These are phyloP conservation scores for Anastrepha obliqua DNA, from an alignment of 1,140 invertebrate species.

Conservation along the genomic window DNA sequence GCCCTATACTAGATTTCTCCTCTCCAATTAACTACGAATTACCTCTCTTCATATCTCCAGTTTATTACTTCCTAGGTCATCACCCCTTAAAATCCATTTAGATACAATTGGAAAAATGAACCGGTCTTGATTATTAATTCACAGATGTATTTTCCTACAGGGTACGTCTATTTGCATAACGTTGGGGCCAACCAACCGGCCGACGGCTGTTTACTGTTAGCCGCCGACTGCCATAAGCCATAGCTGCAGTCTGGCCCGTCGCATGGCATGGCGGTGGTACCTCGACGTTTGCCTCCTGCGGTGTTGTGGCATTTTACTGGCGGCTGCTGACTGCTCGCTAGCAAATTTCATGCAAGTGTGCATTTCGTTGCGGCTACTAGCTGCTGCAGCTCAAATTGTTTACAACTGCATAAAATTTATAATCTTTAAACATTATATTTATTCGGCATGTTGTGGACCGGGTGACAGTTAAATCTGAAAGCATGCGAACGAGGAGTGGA, in stretches of 20 bases:
- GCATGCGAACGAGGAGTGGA: background rate
- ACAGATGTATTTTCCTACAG: too few relatives aligned
- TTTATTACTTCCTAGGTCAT: too few relatives aligned
- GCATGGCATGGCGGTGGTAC: constrained; percentile 42
- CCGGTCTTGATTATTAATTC: too few relatives aligned
- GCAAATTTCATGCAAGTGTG: background rate
- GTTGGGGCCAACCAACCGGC: constrained; percentile 19
- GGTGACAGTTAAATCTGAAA: constrained; percentile 5
- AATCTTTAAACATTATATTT: constrained; percentile 71
- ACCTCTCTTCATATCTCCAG: too few relatives aligned
- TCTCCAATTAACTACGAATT: too few relatives aligned
- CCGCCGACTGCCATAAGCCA: background rate
- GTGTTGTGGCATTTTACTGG: constrained; percentile 62
- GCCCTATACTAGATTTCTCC: too few relatives aligned
- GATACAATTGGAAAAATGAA: constrained; percentile 40
- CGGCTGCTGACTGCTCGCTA: background rate
- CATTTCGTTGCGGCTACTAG: background rate
- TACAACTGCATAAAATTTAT: constrained; percentile 72
- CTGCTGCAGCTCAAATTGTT: constrained; percentile 63
- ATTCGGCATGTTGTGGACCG: constrained; percentile 50
- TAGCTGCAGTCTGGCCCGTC: constrained; percentile 57
- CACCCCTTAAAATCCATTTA: background rate
- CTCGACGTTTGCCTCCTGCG: constrained; percentile 72
- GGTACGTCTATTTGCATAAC: constrained; percentile 41
- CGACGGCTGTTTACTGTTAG: constrained; percentile 37